Evolutionary conservation across 2,113 vertebrate genomes (phyloP).

Genomic region (Ceyx margarethae): DNA sequence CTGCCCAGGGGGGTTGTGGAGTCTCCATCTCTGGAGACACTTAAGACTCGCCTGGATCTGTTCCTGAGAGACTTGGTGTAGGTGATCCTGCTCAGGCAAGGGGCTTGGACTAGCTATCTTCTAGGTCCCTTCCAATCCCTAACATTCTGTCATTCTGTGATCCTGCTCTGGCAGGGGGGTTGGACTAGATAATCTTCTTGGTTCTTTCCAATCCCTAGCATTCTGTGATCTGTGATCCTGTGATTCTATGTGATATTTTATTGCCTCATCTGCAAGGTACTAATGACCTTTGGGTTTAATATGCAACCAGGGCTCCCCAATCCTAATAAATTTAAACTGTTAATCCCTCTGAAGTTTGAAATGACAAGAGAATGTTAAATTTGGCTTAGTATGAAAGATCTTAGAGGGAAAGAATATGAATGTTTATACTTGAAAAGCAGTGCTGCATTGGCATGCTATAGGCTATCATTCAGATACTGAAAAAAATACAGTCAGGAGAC

Average conservation of each 20-base stretch:
- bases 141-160: too few species aligned
- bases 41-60: too few species aligned
- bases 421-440: neutral
- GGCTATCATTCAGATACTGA: neutral
- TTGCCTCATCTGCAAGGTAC: conserved; percentile 25
- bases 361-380: neutral
- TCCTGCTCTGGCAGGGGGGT: too few species aligned
- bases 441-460: neutral
- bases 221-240: too few species aligned
- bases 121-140: too few species aligned
- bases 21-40: too few species aligned
- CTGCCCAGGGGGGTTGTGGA: too few species aligned
- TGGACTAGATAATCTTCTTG: too few species aligned
- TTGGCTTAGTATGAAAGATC: neutral
- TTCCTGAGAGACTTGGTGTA: too few species aligned
- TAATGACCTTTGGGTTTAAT: conserved; percentile 23
- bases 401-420: neutral
- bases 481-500: neutral
- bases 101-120: too few species aligned
- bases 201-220: too few species aligned
- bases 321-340: conserved; percentile 9
- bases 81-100: too few species aligned
- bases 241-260: neutral
- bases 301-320: conserved; percentile 1
- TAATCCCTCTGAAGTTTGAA: neutral